These are phyloP conservation scores for Dolichotis patagonum DNA, from an alignment of 2,113 vertebrate genomes.

Conservation along the genomic window DNA sequence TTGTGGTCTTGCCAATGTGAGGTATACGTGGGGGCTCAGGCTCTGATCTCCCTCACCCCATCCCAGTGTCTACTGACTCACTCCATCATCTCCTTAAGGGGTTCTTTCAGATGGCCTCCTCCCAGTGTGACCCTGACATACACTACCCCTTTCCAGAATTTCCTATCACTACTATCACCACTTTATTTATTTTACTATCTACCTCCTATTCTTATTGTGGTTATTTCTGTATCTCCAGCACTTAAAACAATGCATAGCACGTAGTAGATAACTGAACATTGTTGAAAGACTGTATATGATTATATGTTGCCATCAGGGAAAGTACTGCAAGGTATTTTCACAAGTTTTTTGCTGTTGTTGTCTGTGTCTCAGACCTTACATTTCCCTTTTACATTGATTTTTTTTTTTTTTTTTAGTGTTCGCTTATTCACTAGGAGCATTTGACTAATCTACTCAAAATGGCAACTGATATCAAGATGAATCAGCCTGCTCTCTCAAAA, in stretches of 20 bases:
- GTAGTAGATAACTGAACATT: background rate
- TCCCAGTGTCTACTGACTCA: background rate
- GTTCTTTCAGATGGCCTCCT: background rate
- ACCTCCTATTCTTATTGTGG: background rate
- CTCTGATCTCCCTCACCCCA: background rate
- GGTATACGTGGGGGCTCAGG: no score
- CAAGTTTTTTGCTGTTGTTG: no score
- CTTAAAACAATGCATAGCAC: background rate
- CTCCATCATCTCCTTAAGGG: background rate
- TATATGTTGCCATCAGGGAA: background rate
- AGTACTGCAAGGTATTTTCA: background rate
- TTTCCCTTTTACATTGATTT: no score
- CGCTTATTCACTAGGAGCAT: background rate
- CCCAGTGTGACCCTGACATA: background rate
- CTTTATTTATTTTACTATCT: background rate
- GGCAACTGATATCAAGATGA: background rate
- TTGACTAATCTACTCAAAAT: background rate
- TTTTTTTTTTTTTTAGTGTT: background rate
- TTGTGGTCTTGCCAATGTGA: background rate
- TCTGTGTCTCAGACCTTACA: no score
- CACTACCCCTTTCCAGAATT: background rate
- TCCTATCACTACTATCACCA: background rate
- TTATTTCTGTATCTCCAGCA: background rate
- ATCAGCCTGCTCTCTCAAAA: background rate
- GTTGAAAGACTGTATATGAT: background rate